Percentiles rank a stretch among this genome's conserved stretches.
Conservation (phyloP, 2,888 invertebrate genomes). For the Eledona agricola region DNA sequence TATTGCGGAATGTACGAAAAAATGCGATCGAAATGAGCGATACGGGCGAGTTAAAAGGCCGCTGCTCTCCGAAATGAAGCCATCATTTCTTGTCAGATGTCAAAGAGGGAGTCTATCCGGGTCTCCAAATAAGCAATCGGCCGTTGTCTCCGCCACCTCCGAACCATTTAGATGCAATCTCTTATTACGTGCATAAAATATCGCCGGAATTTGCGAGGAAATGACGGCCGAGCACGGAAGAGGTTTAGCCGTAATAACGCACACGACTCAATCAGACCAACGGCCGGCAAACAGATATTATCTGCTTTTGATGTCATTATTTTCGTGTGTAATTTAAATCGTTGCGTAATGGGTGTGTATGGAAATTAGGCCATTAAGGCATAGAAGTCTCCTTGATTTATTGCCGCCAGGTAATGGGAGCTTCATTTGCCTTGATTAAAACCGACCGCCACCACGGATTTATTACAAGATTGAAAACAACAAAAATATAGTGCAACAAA, state of each 20-base stretch:
- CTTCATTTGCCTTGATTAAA: constrained; percentile 53
- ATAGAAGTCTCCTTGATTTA: constrained; percentile 53
- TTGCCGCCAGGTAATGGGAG: constrained; percentile 46
- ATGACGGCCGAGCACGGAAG: constrained; percentile 56
- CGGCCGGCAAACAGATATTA: constrained; percentile 55
- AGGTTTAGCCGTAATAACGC: constrained; percentile 8
- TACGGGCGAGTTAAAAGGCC: constrained; percentile 34
- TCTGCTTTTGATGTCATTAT: constrained; percentile 54
- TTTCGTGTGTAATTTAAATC: constrained; percentile 57
- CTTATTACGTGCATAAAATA: constrained; percentile 57
- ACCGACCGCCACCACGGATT: too few species aligned
- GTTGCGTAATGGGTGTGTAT: constrained; percentile 56
- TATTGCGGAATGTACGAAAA: constrained; percentile 26
- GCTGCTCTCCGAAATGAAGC: constrained; percentile 43
- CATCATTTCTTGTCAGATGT: constrained; percentile 47
- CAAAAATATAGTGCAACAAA: too few species aligned
- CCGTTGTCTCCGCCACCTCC: constrained; percentile 51
- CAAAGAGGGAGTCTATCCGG: constrained; percentile 41
- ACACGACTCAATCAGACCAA: constrained; percentile 56
- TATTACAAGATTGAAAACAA: too few species aligned
- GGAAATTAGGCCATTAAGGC: constrained; percentile 55
- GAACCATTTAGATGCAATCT: constrained; percentile 56
- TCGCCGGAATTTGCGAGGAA: constrained; percentile 55
- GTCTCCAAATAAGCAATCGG: constrained; percentile 50
- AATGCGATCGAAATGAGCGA: constrained; percentile 37